phyloP scores from a whole-genome alignment of 2,888 invertebrate species.

The Selenia dentaria region DNA sequence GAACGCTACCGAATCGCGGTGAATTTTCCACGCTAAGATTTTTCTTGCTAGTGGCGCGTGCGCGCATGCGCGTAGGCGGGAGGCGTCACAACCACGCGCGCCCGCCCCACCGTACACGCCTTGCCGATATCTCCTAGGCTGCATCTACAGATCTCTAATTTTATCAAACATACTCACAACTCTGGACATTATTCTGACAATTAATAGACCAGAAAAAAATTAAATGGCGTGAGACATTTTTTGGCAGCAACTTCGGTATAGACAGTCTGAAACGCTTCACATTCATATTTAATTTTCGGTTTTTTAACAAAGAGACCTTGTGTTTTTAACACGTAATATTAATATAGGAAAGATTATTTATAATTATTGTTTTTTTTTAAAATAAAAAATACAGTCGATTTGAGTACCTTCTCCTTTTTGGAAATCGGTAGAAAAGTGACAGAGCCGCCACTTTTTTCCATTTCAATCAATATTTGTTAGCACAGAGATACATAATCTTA shows the following conservation, averaged over 20 bases:
- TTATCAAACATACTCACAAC: constrained; percentile 31
- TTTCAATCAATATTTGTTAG: too few species aligned
- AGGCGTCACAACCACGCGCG: constrained; percentile 77
- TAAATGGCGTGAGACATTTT: constrained; percentile 22
- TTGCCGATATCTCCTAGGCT: constrained; percentile 38
- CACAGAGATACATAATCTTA: too few species aligned
- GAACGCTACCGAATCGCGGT: constrained; percentile 8
- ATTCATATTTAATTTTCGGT: too few species aligned
- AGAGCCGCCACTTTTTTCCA: too few species aligned
- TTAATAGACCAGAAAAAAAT: constrained; percentile 29
- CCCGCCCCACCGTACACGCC: constrained; percentile 72
- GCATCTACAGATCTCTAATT: constrained; percentile 31
- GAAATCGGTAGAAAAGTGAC: too few species aligned
- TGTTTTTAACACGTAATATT: too few species aligned
- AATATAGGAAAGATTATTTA: too few species aligned
- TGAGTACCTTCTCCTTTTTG: too few species aligned
- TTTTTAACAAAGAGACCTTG: background rate
- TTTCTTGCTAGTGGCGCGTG: constrained; percentile 60
- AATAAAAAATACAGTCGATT: too few species aligned
- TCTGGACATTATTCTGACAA: constrained; percentile 24
- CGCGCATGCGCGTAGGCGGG: constrained; percentile 83
- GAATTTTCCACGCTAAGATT: constrained; percentile 71
- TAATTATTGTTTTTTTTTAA: too few species aligned
- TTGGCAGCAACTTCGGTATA: constrained; percentile 29
- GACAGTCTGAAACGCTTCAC: constrained; percentile 1